Base-by-base conservation (phyloP, 2,113 vertebrate genomes). In the Syrmaticus mikado region DNA sequence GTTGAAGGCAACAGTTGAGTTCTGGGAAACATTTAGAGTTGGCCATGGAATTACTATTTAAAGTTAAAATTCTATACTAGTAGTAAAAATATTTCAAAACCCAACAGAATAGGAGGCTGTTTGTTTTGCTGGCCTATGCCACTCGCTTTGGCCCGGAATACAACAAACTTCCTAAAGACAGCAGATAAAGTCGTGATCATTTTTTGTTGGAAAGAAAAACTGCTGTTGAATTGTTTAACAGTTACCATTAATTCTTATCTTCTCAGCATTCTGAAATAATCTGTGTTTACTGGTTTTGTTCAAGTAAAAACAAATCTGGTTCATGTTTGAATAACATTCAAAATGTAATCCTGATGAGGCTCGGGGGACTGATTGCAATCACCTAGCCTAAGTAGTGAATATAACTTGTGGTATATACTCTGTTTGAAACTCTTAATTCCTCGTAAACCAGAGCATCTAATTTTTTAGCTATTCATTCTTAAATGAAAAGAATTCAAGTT, bases 251-350 rank as follows among this genome's bases (percentile, higher is more conserved):
- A 50, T 85, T 89, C 40, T 82, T 85, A 8, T 76, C 30, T 85
- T 82, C 9, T 76, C 30, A 57, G 32, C 27, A 17, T 77, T 93
- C 72, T 62, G 71, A 76, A 90, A 21, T 93, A 76, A 36, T 70
- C 64, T 90, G 17, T 64, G 36, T 40, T 28, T 40, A 36, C 36
- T 7, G 27, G 24, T 46, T 89, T 71, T 73, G 21, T 70, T 91
- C 12, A 83, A 89, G 53, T 11, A 67, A 71, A 87, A 55, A 14
- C 24, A 8, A 74, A 50, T 77, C 55, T 71, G 28, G 25, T 43
- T 80, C 0, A 3, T 2, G 4, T 77, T 81, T 74, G 64, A 74
- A 36, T 62, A 36, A 18, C 0, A 0, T 70, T 86, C 22, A 83
- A 60, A 95, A 43, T 70, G 14, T 36, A n/a, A n/a, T 74, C 87